Base-by-base conservation (phyloP, 2,797 vertebrate genomes). In the Darevskia mixta region DNA sequence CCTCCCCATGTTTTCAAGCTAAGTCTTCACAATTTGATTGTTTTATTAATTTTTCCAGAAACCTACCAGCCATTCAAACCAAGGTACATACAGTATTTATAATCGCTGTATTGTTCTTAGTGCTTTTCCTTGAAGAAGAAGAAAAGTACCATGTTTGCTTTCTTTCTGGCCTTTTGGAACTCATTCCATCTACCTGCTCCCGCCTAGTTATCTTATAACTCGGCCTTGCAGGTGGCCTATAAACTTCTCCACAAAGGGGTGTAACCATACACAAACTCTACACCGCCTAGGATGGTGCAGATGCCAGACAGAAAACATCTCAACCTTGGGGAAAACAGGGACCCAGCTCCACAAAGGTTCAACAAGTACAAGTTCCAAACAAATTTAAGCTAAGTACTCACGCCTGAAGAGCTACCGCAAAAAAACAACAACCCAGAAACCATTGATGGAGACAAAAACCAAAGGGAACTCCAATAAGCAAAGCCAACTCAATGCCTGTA, bases 161-260 rank as follows among this genome's bases (percentile, higher is more conserved):
- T 61, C 55, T 64, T 38, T 20, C 27, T 38, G 17, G 2, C 32
- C 8, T 61, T 32, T 75, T 49, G 45, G 29, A 49, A 49, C 11
- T 25, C 4, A 25, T 58, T 55, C 35, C 23, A 38, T 27, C 23
- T 41, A 41, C 29, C 13, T 61, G 29, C 15, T 61, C 35, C 32
- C 25, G 1, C 35, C 76, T 61, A 64, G 13, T 75, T 76, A 85
- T 76, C 61, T 85, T 85, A 8, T 85, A 85, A 85, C 32, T 64
- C 13, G 23, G 72, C 83, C 72, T 23, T 75, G 49, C 23, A 55
- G 11, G 35, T 29, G 35, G 8, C 43, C 29, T 75, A 85, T 76
- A 85, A 41, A 64, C 35, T 58, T 76, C 35, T 85, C 49, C 55
- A 75, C 8, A 32, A 83, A 83, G 69, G 41, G 49, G 3, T 29